Evolutionary conservation across 2,888 invertebrate genomes (phyloP).

Genomic region (Cerastoderma edule): DNA sequence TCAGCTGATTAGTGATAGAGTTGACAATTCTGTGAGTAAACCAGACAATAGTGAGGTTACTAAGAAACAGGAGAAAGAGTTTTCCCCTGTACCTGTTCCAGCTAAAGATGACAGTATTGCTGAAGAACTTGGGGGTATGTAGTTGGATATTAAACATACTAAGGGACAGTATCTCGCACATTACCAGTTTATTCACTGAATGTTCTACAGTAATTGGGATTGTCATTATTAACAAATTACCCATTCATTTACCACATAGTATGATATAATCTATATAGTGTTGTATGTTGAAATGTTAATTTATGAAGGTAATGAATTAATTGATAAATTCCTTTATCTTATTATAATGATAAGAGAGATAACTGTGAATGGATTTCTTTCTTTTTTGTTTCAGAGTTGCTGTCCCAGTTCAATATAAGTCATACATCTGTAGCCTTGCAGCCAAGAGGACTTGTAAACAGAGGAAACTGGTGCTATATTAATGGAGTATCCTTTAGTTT

Average conservation of each 20-base stretch:
- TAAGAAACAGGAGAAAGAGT: constrained; percentile 37
- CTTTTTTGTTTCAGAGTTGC: constrained; percentile 63
- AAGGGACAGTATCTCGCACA: too few relatives aligned
- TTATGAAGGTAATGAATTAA: too few relatives aligned
- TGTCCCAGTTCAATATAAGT: constrained; percentile 64
- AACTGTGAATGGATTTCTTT: too few relatives aligned
- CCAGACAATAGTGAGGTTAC: constrained; percentile 32
- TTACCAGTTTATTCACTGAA: too few relatives aligned
- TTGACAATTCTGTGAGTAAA: constrained; percentile 28
- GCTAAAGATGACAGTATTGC: constrained; percentile 72
- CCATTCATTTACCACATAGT: too few relatives aligned
- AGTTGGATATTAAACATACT: too few relatives aligned
- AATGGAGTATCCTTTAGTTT: constrained; percentile 88
- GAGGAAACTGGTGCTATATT: constrained; percentile 98
- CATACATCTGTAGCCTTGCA: constrained; percentile 89
- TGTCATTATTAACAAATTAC: too few relatives aligned
- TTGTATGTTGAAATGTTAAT: too few relatives aligned
- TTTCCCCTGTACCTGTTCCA: constrained; percentile 60
- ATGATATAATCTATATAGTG: too few relatives aligned
- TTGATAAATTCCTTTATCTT: too few relatives aligned
- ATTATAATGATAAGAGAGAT: too few relatives aligned
- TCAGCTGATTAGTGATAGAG: constrained; percentile 26
- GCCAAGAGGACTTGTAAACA: constrained; percentile 95
- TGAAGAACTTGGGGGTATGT: constrained; percentile 69
- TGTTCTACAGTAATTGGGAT: too few relatives aligned